phyloP scores from a whole-genome alignment of 2,113 vertebrate genomes.

The Caretta caretta region DNA sequence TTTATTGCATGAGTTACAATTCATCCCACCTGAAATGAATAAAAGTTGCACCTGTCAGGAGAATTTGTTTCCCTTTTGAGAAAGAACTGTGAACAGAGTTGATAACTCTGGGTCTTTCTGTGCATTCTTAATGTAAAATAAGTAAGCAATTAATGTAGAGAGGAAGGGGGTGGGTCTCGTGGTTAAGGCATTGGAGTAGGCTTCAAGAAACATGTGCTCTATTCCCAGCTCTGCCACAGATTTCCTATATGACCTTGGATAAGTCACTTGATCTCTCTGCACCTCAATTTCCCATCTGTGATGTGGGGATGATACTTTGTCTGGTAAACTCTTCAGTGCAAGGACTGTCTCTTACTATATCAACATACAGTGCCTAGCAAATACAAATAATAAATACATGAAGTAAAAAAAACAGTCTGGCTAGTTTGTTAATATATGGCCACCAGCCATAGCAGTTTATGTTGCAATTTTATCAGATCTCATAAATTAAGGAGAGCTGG shows the following conservation, averaged over 20 bases:
- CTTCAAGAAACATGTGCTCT: background rate
- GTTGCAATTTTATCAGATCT: background rate
- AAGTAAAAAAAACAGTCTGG: background rate
- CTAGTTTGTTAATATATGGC: too few relatives aligned
- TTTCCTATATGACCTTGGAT: background rate
- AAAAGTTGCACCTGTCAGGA: background rate
- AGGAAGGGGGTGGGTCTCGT: background rate
- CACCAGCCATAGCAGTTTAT: background rate
- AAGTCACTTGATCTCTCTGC: background rate
- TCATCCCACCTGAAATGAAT: background rate
- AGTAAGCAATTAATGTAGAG: background rate
- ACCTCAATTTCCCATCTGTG: background rate
- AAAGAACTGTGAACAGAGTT: background rate
- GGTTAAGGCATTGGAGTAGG: too few relatives aligned
- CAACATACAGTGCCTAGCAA: too few relatives aligned
- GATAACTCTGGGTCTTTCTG: background rate
- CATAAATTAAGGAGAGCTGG: background rate
- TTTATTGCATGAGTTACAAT: background rate
- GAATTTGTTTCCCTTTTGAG: conserved; percentile 1
- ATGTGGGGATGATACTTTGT: background rate
- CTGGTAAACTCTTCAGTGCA: background rate
- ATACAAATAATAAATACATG: background rate
- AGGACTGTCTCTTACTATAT: too few relatives aligned
- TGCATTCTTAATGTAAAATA: background rate
- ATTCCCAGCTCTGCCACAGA: background rate